Evolutionary conservation across 2,888 invertebrate genomes (phyloP), one percentile per base, ranked within the genome.

Genomic region (Hyalella azteca): DNA sequence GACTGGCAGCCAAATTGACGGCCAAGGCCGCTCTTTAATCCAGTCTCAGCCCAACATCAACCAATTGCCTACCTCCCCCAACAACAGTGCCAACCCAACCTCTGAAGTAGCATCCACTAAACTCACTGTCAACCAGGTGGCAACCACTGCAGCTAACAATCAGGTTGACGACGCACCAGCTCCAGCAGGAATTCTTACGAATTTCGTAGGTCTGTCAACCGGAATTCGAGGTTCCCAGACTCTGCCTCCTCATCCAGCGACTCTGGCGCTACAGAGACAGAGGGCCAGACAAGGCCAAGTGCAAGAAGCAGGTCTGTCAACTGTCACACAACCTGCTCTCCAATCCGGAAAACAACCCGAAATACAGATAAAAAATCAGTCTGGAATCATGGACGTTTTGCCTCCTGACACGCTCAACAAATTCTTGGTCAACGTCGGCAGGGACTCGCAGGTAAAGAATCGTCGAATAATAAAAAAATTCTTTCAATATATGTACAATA

Each of bases 191-290:
- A 15, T 11, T 15, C 45, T 45, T 11, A 9, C 15, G 45, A 9
- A 9, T 45, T 15, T 15, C 45, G 45, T 15, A 11, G 45, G 45
- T 45, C 45, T 15, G 45, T 9, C 45, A 45, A 11, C 45, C 15
- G 15, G 11, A 22, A 54, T 22, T 54, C 54, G 54, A 26, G 29
- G 54, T 29, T 29, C 26, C 9, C 19, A 26, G 54, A 7, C 54
- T 54, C 19, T 66, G 19, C 66, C 66, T 5, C 66, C 66, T 36
- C 66, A 66, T 66, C 66, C 66, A 32, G 66, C 66, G 0, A 66
- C 66, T 39, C 15, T 66, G 19, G 66, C 66, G 5, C 66, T 66
- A 3, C 66, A 66, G 29, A 36, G 66, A 36, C 32, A 66, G 36
- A 66, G 2, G 7, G 54, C 26, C 7, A 3, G 22, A 49, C 54